phyloP scores from a whole-genome alignment of 2,113 vertebrate species.

The Oplegnathus fasciatus region DNA sequence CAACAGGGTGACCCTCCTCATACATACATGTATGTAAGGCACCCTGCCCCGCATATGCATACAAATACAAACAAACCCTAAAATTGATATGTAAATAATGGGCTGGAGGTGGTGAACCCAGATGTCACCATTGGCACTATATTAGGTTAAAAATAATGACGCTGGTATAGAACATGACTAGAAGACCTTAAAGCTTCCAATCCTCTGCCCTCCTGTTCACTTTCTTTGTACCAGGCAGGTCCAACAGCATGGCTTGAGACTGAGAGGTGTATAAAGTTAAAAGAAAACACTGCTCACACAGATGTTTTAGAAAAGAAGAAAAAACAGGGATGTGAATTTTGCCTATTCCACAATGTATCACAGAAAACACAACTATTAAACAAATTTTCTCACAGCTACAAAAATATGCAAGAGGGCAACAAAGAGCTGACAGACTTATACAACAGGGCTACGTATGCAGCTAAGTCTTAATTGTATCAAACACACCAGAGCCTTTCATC shows the following conservation, averaged over 20 bases:
- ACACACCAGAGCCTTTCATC: slow-evolving; percentile 12
- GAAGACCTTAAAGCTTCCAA: background rate
- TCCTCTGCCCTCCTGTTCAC: background rate
- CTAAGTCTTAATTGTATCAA: background rate
- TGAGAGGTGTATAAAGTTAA: background rate
- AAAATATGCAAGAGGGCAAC: background rate
- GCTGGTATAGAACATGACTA: background rate
- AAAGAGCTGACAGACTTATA: background rate
- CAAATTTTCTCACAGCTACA: slow-evolving; percentile 13
- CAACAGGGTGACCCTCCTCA: too few relatives aligned
- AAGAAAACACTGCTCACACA: background rate
- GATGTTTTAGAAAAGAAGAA: slow-evolving; percentile 3
- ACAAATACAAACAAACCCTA: too few relatives aligned
- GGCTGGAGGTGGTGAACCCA: background rate
- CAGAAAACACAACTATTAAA: slow-evolving; percentile 39
- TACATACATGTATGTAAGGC: too few relatives aligned
- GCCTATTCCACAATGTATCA: slow-evolving; percentile 32
- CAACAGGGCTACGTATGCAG: background rate
- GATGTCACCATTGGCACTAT: background rate
- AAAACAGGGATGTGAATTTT: slow-evolving; percentile 22
- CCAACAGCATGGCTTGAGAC: background rate
- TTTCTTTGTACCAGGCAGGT: background rate
- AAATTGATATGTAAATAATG: background rate
- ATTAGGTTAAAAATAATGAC: background rate
- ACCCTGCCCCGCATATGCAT: too few relatives aligned